These are phyloP conservation scores for Stenodema calcarata DNA, from an alignment of 2,888 invertebrate species.

Conservation along the genomic window DNA sequence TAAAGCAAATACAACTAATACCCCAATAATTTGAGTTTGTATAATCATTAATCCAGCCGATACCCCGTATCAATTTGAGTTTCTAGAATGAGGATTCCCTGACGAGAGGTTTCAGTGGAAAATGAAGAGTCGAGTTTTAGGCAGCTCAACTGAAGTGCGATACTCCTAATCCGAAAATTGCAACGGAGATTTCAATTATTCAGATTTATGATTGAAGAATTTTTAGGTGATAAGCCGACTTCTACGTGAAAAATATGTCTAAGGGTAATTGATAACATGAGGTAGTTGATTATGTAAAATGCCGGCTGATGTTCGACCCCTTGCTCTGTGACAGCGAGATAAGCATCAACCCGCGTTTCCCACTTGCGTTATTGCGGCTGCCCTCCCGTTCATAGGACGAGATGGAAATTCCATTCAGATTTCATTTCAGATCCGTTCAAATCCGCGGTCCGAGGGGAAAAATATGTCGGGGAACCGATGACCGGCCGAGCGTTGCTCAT, in stretches of 20 bases:
- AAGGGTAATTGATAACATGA: background rate
- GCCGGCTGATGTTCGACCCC: background rate
- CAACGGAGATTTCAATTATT: too few relatives aligned
- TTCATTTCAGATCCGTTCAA: background rate
- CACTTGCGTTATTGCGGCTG: background rate
- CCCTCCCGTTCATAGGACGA: background rate
- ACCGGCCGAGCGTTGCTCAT: background rate
- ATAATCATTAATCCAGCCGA: too few relatives aligned
- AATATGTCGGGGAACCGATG: background rate
- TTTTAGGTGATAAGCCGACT: too few relatives aligned
- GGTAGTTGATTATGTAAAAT: background rate
- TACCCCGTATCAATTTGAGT: too few relatives aligned
- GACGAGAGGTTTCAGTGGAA: too few relatives aligned
- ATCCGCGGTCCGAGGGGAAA: background rate
- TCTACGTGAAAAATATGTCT: background rate
- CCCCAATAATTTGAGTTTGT: too few relatives aligned
- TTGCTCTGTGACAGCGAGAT: background rate
- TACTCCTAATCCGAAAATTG: too few relatives aligned
- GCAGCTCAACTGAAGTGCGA: too few relatives aligned
- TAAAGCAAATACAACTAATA: too few relatives aligned
- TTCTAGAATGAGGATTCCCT: too few relatives aligned
- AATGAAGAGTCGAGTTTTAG: too few relatives aligned
- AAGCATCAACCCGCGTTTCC: background rate
- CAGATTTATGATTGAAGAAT: too few relatives aligned
- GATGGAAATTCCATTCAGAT: background rate